Conservation (phyloP, 2,888 invertebrate genomes). For the Agriopis marginaria region DNA sequence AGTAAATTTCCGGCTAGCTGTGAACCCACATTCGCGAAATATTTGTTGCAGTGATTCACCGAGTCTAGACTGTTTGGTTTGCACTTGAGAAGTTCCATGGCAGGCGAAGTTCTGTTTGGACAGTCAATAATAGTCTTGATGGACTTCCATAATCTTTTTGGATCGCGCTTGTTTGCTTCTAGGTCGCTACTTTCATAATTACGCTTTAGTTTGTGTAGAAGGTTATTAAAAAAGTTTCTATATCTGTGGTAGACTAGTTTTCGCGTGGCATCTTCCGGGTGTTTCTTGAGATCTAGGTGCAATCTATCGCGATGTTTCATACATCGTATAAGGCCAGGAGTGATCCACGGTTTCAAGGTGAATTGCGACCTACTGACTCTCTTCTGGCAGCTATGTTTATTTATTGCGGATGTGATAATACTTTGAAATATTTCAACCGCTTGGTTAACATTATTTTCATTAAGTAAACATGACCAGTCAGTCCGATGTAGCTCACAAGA, state of each 20-base stretch:
- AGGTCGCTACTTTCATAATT: not conserved
- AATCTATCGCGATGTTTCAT: slow-evolving; percentile 7
- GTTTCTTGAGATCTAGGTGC: not conserved
- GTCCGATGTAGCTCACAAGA: not conserved
- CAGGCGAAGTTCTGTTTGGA: no score
- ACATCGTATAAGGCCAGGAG: not conserved
- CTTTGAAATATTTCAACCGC: not conserved
- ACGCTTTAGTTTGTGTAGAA: not conserved
- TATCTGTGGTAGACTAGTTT: not conserved
- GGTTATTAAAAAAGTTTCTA: slow-evolving; percentile 2
- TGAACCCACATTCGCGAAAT: no score
- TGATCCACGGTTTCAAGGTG: slow-evolving; percentile 1
- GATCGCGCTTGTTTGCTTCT: not conserved
- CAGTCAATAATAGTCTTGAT: not conserved
- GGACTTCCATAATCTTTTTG: not conserved
- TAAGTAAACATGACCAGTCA: not conserved
- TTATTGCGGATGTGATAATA: not conserved
- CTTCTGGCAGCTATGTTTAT: not conserved
- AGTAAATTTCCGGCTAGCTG: no score
- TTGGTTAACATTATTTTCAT: not conserved
- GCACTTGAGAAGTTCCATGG: no score
- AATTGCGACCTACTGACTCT: not conserved
- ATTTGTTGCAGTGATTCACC: no score
- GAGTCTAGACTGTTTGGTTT: no score
- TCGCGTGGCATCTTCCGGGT: not conserved